Conservation (phyloP, 2,113 vertebrate genomes). For the Colinus virginianus region DNA sequence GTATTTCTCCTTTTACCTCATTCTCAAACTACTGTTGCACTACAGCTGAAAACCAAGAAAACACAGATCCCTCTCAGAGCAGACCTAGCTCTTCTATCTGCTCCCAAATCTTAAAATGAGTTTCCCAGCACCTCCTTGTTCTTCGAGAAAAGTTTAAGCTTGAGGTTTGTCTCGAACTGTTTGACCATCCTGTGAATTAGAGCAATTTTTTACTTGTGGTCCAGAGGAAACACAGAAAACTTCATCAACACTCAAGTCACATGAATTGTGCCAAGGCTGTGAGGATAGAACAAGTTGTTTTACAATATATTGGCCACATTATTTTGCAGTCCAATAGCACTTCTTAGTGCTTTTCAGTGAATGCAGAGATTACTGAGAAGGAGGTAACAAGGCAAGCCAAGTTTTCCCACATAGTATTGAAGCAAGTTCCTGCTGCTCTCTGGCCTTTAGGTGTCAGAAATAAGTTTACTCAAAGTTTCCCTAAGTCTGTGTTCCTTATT, state of each 20-base stretch:
- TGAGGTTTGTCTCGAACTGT: neutral
- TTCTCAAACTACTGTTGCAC: neutral
- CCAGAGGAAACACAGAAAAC: neutral
- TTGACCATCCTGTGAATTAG: neutral
- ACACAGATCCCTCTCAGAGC: neutral
- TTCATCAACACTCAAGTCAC: neutral
- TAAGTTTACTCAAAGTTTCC: constrained; percentile 13
- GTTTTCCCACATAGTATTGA: neutral
- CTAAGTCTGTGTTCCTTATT: neutral
- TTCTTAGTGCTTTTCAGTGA: neutral
- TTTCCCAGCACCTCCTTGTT: neutral
- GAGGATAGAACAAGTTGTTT: neutral
- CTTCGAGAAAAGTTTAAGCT: neutral
- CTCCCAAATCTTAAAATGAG: neutral
- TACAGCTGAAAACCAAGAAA: neutral
- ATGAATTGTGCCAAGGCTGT: neutral
- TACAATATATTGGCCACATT: neutral
- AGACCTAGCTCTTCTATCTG: neutral
- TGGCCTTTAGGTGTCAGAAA: constrained; percentile 12
- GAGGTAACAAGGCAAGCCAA: neutral
- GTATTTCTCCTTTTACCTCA: neutral
- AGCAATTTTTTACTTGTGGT: neutral
- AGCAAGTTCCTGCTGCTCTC: neutral
- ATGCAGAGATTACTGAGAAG: neutral
- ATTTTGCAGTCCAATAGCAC: neutral